phyloP scores from a whole-genome alignment of 2,888 invertebrate genomes.

The Leptura quadrifasciata region DNA sequence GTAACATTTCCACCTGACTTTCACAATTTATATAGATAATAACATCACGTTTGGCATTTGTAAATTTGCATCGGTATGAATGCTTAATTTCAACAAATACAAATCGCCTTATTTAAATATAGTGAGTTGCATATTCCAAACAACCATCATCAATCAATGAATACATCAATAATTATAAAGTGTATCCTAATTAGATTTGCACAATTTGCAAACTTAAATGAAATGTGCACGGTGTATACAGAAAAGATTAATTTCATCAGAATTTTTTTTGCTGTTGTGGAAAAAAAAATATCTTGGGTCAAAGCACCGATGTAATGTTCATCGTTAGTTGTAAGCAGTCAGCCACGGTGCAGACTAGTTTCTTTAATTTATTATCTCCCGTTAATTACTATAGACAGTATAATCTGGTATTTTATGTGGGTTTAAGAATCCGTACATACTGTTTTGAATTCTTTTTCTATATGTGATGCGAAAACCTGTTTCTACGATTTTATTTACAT shows the following conservation, averaged over 20 bases:
- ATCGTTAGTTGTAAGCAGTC: constrained; percentile 25
- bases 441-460: neutral
- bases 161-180: neutral
- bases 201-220: constrained; percentile 2
- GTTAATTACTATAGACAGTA: neutral
- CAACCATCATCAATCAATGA: neutral
- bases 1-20: neutral
- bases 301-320: neutral
- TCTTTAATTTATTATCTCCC: neutral
- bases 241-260: neutral
- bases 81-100: neutral
- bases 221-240: neutral
- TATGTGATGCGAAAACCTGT: neutral
- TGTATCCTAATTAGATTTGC: neutral
- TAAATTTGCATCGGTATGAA: neutral
- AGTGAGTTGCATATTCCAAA: neutral
- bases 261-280: neutral
- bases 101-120: neutral
- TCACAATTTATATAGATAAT: neutral
- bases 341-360: constrained; percentile 7
- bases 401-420: neutral
- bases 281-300: neutral
- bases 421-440: neutral
- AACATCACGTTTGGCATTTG: constrained; percentile 1
- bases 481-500: neutral